A percentile compares a stretch with the other conserved stretches of the same genome.
Evolutionary conservation across 2,113 vertebrate genomes (phyloP).

Genomic region (Actenoides lindsayi): DNA sequence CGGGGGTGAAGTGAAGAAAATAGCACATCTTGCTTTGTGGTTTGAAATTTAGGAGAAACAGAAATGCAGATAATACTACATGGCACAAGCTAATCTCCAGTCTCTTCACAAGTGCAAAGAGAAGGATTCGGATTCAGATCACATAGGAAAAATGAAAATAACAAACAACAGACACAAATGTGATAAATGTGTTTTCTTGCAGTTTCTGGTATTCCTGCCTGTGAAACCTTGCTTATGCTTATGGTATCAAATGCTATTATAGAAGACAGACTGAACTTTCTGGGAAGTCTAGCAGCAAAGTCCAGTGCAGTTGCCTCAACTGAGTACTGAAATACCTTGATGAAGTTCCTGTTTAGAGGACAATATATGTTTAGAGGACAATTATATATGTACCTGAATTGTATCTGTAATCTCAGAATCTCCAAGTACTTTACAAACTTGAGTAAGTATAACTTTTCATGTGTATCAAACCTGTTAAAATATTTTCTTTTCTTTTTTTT

Average conservation of each 20-base stretch:
- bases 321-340: neutral
- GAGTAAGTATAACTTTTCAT: neutral
- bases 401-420: neutral
- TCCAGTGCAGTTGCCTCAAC: neutral
- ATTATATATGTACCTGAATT: neutral
- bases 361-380: no score
- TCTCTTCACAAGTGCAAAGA: neutral
- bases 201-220: neutral
- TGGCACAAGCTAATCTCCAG: neutral
- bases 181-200: neutral
- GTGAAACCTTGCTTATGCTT: neutral
- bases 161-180: neutral
- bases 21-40: neutral
- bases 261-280: neutral
- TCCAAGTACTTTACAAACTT: neutral
- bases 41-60: neutral
- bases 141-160: neutral
- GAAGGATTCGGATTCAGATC: neutral
- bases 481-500: neutral
- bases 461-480: neutral
- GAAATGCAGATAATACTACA: neutral
- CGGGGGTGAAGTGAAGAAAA: neutral
- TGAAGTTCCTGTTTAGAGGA: neutral
- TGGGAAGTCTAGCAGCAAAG: neutral
- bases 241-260: neutral